Conservation (phyloP, 1,140 invertebrate genomes). For the Portunus trituberculatus region DNA sequence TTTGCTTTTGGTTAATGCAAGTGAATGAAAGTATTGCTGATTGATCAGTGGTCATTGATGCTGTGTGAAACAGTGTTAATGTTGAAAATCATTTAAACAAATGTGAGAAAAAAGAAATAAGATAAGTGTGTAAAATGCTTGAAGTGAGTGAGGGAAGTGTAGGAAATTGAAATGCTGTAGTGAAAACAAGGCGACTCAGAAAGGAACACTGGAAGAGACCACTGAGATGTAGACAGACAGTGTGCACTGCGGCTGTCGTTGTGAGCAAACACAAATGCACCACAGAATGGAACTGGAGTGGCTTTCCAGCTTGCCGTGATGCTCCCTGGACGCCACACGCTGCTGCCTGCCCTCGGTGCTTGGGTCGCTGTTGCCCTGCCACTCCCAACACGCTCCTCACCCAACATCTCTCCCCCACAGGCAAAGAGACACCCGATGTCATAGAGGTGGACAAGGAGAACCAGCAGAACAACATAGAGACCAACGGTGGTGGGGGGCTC, state of each 20-base stretch:
- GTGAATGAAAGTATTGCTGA: no score
- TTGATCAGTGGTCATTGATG: no score
- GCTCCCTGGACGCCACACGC: not conserved
- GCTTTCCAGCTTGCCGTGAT: not conserved
- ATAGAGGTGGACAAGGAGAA: conserved; percentile 77
- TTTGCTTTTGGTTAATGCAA: no score
- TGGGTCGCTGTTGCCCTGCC: not conserved
- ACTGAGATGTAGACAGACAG: not conserved
- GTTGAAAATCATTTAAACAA: no score
- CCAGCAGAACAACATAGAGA: conserved; percentile 73
- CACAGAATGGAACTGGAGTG: not conserved
- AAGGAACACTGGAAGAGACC: not conserved
- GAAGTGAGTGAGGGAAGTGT: no score
- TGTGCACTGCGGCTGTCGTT: not conserved
- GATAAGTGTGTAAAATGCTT: no score
- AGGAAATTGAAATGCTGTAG: no score
- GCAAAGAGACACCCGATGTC: conserved; percentile 75
- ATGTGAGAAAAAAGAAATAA: no score
- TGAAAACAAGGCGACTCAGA: no score
- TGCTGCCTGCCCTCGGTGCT: not conserved
- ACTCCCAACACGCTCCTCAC: not conserved
- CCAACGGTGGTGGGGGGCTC: conserved; percentile 57
- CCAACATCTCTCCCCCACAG: conserved; percentile 27
- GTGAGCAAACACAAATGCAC: not conserved
- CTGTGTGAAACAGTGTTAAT: no score